Base-by-base conservation (phyloP, 1,140 invertebrate species). In the Elymnias hypermnestra region DNA sequence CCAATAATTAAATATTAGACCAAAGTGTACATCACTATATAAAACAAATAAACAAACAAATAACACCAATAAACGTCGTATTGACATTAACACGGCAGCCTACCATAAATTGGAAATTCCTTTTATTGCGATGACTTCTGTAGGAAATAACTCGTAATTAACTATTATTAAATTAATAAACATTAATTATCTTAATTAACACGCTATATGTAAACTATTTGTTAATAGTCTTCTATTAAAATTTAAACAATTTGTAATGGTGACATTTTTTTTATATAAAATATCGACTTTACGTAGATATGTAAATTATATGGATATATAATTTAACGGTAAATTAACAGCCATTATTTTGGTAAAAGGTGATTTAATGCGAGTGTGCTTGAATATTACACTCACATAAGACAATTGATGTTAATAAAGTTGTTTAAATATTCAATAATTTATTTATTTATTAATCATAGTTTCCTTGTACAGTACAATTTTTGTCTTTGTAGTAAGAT, bases 131-230 rank as follows among this genome's bases (percentile, higher is more conserved):
- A 57, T 53, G 57, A 56, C 61, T 69, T 60, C 51, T 50, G 59
- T 63, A 67, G 55, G 65, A 66, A 72, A 70, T 72, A 66, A 64
- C 57, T 70, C 63, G 57, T 72, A 66, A 76, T 76, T 74, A 71
- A 44, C 55, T 41, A 57, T 63, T 67, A 72, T 73, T 66, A 74
- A 69, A 59, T 63, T 64, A 63, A 50, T 65, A 57, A 64, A 64
- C 41, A 36, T 49, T 51, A 23, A 51, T 55, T 48, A 52, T 36
- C n/a, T 49, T 29, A 29, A 43, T 53, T 47, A 47, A 42, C 6
- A 21, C 3, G 28, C 21, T n/a, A 40, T 15, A 12, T 37, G 29
- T 44, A 41, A 49, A 23, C 29, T 13, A 15, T 26, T 38, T 36
- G 10, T n/a, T 25, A 15, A 28, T 28, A 5, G 12, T 8, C 9